Evolutionary conservation across 2,888 invertebrate species (phyloP), one percentile per base, ranked within the genome.

Genomic region (Pristionchus arcanus): DNA sequence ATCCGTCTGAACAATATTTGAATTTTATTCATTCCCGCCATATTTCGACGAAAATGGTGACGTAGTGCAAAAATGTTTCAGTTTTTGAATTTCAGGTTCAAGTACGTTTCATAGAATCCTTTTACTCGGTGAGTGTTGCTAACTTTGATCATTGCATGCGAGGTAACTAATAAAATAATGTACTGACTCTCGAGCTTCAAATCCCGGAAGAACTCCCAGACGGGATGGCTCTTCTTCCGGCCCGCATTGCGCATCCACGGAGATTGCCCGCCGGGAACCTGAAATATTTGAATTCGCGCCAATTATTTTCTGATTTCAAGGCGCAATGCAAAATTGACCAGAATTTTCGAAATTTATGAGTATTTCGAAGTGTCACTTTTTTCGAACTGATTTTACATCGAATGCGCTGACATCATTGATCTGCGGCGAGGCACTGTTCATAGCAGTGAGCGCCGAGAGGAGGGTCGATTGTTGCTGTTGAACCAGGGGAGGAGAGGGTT

Each of bases 181-280:
- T 0, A 91, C 93, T 92, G 71, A 93, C 94, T 92, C 25, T 91
- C 89, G 71, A 93, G 93, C 55, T 93, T 93, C 66, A 94, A 89
- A 87, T 94, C 94, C n/a, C 91, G 90, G 89, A 94, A 94, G 89
- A 94, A 94, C 37, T 93, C 92, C 93, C 94, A 94, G 55, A 94
- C 94, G n/a, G 94, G 94, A 90, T 94, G 94, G 25, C 93, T 92
- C 90, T 94, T 94, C 90, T 94, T 93, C 21, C 93, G 74, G 34
- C 93, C 93, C 21, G 93, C 93, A 63, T 93, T 93, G 42, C 93
- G 84, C 16, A 92, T 92, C 93, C 92, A 93, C 31, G 93, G 92
- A 15, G 92, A 92, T 34, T 81, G 81, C 5, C 49, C 42, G 16
- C 53, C 42, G 16, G 81, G 81, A n/a, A 53, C 53, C 81, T 81